Evolutionary conservation across 2,888 invertebrate genomes (phyloP), one percentile per base, ranked within the genome.

Genomic region (Cenopis cana): DNA sequence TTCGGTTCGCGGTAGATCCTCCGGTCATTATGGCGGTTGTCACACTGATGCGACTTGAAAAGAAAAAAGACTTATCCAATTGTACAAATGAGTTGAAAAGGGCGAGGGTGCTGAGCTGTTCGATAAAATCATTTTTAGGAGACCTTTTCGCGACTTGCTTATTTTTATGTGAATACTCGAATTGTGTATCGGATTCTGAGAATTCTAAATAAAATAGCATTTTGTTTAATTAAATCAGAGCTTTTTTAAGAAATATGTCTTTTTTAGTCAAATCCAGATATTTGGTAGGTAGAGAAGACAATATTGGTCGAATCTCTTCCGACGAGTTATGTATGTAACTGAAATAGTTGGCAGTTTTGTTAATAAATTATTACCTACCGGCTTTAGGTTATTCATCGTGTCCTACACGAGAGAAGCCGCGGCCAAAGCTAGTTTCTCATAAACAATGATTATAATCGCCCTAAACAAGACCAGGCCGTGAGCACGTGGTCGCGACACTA

Each of bases 401-500:
- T n/a, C 14, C 8, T n/a, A 46, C 14, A n/a, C 14, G n/a, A 46
- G 6, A 46, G 46, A n/a, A 46, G n/a, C n/a, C 6, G 46, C 46
- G 8, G 46, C n/a, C 46, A 46, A 46, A 46, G 46, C 46, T n/a
- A 3, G n/a, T 46, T 46, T n/a, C n/a, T 6, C 1, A 46, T 8
- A n/a, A 46, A 46, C 2, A 8, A n/a, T 46, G n/a, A 46, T 8
- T 46, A n/a, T n/a, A n/a, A 46, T 46, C 14, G 56, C 18, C 55
- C 24, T 8, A 8, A 61, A 54, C 54, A 52, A 65, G 52, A 50
- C 20, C 24, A 29, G 49, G n/a, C 46, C 5, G 33, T 46, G 69
- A 73, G 73, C 76, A 60, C 54, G 69, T 59, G 60, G 29, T 33
- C 56, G 65, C 68, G 67, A 69, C 66, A 74, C 61, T 68, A 62